These are phyloP conservation scores for Prionailurus viverrinus DNA, from an alignment of 2,113 vertebrate genomes.

Conservation along the genomic window DNA sequence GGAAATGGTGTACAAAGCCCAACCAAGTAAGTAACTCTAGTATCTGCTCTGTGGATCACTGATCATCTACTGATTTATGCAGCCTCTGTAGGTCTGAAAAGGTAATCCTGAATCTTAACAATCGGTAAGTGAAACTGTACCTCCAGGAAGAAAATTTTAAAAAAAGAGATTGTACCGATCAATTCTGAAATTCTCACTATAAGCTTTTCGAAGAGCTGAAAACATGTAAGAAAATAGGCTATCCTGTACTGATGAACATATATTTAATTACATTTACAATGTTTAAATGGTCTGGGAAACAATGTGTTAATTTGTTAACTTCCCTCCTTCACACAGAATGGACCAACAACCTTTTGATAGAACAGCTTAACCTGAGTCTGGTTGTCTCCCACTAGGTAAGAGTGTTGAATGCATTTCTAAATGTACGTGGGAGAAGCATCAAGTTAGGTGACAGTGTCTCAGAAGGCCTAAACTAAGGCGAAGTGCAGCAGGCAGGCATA, in stretches of 20 bases:
- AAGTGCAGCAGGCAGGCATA: not conserved
- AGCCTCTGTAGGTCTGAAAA: not conserved
- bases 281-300: not conserved
- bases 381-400: not conserved
- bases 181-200: not conserved
- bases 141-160: not conserved
- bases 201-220: not conserved
- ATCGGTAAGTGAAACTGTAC: not conserved
- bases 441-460: not conserved
- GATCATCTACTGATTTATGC: not conserved
- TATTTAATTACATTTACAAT: not conserved
- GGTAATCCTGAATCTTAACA: not conserved
- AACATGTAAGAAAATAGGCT: constrained; percentile 16
- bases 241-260: not conserved
- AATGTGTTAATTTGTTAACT: not conserved
- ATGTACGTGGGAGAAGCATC: not conserved
- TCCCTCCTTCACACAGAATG: not conserved
- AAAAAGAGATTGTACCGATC: not conserved
- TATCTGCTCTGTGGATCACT: not conserved
- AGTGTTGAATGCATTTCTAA: not conserved
- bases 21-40: not conserved
- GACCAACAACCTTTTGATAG: not conserved
- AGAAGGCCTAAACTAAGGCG: not conserved
- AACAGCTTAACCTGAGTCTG: not conserved
- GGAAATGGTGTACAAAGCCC: not conserved